phyloP scores from a whole-genome alignment of 2,888 invertebrate genomes.

The Pharmacophagus antenor region DNA sequence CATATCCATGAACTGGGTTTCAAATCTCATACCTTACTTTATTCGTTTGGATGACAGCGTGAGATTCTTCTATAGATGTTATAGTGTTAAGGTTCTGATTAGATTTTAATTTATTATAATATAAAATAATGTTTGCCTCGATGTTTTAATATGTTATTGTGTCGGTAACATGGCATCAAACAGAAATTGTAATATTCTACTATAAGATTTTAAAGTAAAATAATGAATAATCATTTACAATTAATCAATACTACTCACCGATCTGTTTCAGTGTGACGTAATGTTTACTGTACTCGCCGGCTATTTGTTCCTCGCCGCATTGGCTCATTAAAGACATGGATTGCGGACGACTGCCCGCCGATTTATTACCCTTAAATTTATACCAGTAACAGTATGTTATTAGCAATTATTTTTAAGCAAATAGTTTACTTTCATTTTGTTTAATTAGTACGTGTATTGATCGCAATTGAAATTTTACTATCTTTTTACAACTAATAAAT shows the following conservation, averaged over 20 bases:
- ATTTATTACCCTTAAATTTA: constrained; percentile 64
- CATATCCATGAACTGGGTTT: no score
- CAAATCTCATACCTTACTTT: no score
- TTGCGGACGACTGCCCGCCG: constrained; percentile 74
- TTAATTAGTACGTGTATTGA: background rate
- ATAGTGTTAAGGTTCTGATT: no score
- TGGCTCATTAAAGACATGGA: constrained; percentile 80
- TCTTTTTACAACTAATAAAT: background rate
- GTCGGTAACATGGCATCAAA: background rate
- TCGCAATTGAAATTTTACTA: background rate
- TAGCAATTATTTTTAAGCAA: background rate
- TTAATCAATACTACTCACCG: constrained; percentile 60
- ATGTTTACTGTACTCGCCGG: constrained; percentile 79
- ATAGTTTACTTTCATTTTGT: background rate
- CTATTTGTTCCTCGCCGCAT: constrained; percentile 77
- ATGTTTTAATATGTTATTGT: no score
- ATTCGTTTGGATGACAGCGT: no score
- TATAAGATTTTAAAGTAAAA: no score
- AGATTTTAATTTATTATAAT: no score
- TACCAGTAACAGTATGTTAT: background rate
- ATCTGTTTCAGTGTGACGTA: constrained; percentile 84
- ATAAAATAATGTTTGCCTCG: no score
- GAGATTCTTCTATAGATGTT: no score
- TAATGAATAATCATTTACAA: background rate
- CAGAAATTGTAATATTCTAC: background rate